Evolutionary conservation across 2,113 vertebrate genomes (phyloP), one percentile per base, ranked within the genome.

Genomic region (Climacteris rufus): DNA sequence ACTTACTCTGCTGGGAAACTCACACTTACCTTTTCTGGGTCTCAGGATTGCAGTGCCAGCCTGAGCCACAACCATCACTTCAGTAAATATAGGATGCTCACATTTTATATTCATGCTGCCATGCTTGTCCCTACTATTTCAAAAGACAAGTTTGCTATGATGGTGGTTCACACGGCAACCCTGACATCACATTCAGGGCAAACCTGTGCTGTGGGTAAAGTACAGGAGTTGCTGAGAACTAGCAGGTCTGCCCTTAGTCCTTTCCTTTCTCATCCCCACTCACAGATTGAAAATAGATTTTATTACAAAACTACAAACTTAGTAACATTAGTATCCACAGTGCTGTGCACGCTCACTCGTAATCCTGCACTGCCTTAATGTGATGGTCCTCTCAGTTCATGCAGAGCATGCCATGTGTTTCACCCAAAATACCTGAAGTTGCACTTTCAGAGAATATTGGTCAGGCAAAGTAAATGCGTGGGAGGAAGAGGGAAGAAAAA

Each of bases 401-500:
- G 59, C 28, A 77, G 22, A 87, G 14, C 40, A 64, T 35, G 47
- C 31, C 15, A 25, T 25, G 31, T 19, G 33, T 76, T 90, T 91
- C 30, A 66, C 42, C 60, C 74, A 86, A 89, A 92, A 95, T 87
- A 93, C 61, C 71, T 83, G 33, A 93, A 87, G 54, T 2, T 88
- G 39, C 70, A 83, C 35, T 96, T 92, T 30, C 37, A 82, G 77
- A 75, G 23, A 94, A 72, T 52, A 86, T 93, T 90, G 68, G 87
- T 93, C 4, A 0, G 9, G 39, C n/a, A 76, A 95, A 93, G 37
- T 65, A 61, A 65, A 89, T 20, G 19, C 2, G 18, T 52, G 74
- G 54, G 79, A 87, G 74, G 83, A 91, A 95, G 69, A 91, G 65
- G 63, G 49, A 94, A 92, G 52, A 54, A 97, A 95, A 97, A 95